Conservation (phyloP, 1,140 invertebrate species). For the Ooceraea biroi region DNA sequence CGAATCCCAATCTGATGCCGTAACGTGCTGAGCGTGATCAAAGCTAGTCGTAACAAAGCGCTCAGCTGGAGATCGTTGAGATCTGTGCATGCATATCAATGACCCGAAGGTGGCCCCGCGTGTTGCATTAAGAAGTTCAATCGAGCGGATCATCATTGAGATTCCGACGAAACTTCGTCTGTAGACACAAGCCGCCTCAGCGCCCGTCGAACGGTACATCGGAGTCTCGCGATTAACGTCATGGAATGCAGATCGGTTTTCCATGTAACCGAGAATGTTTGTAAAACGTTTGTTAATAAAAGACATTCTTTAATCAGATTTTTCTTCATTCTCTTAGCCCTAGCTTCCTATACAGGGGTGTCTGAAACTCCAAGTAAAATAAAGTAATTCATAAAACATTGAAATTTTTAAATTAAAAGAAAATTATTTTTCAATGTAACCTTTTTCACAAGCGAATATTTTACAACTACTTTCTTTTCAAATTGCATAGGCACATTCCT, state of each 20-base stretch:
- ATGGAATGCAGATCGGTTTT: constrained; percentile 2
- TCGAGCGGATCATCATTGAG: constrained; percentile 49
- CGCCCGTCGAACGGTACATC: neutral
- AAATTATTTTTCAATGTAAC: no score
- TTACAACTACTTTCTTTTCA: no score
- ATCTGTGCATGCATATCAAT: constrained; percentile 65
- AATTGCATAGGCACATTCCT: no score
- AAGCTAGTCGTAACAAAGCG: constrained; percentile 33
- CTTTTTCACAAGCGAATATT: no score
- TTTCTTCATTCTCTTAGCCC: no score
- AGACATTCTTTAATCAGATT: neutral
- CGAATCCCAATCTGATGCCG: constrained; percentile 30
- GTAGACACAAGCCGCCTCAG: constrained; percentile 27
- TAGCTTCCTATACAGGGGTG: no score
- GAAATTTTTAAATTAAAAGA: no score
- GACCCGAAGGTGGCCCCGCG: constrained; percentile 34
- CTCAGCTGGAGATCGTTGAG: constrained; percentile 32
- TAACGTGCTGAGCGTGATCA: constrained; percentile 57
- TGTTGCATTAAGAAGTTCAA: constrained; percentile 45
- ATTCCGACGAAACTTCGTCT: constrained; percentile 35
- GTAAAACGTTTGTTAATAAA: neutral
- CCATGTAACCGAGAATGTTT: neutral
- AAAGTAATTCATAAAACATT: no score
- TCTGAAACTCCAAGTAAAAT: no score
- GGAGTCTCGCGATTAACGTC: neutral